Conservation (phyloP, 2,113 vertebrate genomes). For the Oxyruncus cristatus region DNA sequence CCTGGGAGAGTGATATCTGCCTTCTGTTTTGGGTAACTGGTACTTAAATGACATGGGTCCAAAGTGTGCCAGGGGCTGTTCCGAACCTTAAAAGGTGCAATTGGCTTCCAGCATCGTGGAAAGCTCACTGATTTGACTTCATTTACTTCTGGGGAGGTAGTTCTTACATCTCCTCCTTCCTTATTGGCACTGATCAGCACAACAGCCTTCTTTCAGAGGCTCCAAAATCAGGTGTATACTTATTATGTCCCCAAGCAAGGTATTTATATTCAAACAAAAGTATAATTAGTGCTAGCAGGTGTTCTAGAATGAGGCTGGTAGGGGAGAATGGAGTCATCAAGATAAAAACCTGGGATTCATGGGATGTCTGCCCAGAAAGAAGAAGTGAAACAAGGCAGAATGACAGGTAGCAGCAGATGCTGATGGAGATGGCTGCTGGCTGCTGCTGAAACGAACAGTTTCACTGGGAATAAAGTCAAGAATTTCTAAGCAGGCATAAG, state of each 20-base stretch:
- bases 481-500: neutral
- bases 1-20: neutral
- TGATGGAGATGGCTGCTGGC: neutral
- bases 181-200: neutral
- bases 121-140: neutral
- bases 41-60: neutral
- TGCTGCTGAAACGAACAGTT: neutral
- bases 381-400: neutral
- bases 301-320: neutral
- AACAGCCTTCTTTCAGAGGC: neutral
- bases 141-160: neutral
- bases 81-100: neutral
- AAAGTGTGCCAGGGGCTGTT: neutral
- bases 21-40: neutral
- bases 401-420: constrained; percentile 11
- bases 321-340: neutral
- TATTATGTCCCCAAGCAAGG: constrained; percentile 10
- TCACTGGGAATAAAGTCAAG: neutral
- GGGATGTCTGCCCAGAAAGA: constrained; percentile 7
- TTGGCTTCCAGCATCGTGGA: neutral
- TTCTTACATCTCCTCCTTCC: neutral
- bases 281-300: constrained; percentile 19
- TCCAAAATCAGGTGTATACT: neutral
- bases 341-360: neutral
- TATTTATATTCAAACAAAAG: constrained; percentile 8